Evolutionary conservation across 2,113 vertebrate genomes (phyloP).

Genomic region (Ornithorhynchus anatinus): DNA sequence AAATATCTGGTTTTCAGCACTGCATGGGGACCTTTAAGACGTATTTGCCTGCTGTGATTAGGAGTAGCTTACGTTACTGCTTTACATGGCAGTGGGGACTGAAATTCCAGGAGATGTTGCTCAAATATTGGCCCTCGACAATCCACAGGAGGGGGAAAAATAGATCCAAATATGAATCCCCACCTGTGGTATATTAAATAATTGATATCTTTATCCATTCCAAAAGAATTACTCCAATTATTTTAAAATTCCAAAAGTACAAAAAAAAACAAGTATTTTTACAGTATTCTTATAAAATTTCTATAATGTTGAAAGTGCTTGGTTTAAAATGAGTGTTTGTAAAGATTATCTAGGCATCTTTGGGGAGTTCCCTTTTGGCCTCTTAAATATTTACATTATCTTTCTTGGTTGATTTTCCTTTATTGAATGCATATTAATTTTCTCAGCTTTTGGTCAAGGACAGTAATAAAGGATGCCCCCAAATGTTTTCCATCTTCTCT

Average conservation of each 20-base stretch:
- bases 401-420: background rate
- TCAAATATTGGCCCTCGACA: background rate
- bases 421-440: constrained; percentile 16
- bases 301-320: too few species aligned
- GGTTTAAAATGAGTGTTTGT: too few species aligned
- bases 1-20: background rate
- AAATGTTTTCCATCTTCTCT: constrained; percentile 17
- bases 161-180: background rate
- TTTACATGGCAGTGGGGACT: background rate
- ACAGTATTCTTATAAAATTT: too few species aligned
- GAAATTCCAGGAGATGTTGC: background rate
- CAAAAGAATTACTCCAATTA: background rate
- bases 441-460: constrained; percentile 4
- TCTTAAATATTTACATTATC: background rate
- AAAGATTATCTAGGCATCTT: constrained; percentile 27
- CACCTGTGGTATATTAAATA: constrained; percentile 11
- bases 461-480: constrained; percentile 9
- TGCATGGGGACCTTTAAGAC: background rate
- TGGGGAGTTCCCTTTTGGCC: background rate
- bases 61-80: background rate
- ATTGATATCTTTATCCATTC: background rate
- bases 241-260: background rate
- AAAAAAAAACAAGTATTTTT: too few species aligned
- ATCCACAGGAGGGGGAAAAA: background rate
- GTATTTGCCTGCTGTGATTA: background rate